Evolutionary conservation across 2,888 invertebrate genomes (phyloP).

Genomic region (Calliopum simillimum): DNA sequence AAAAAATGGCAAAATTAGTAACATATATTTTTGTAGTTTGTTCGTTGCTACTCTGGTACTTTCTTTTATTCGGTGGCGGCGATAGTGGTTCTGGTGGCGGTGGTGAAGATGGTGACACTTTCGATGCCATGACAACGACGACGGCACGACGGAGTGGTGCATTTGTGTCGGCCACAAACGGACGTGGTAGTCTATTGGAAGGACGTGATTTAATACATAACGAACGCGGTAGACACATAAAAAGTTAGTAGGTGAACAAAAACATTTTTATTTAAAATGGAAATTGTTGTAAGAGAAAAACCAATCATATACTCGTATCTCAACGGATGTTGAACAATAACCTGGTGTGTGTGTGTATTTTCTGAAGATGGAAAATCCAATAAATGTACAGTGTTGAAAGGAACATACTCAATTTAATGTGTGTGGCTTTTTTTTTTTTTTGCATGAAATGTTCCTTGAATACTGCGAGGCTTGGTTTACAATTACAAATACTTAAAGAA

Average conservation of each 20-base stretch:
- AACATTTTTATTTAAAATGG: constrained; percentile 28
- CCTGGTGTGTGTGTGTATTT: no score
- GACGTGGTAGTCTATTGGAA: constrained; percentile 60
- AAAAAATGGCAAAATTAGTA: constrained; percentile 61
- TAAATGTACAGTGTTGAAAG: no score
- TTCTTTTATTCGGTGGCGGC: constrained; percentile 54
- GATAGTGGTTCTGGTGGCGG: constrained; percentile 38
- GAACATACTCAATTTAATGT: no score
- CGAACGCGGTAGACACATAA: constrained; percentile 62
- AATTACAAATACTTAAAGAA: no score
- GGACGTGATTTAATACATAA: constrained; percentile 62
- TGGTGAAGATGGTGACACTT: constrained; percentile 33
- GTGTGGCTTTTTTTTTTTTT: constrained; percentile 13
- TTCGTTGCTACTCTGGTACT: constrained; percentile 59
- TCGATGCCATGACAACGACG: constrained; percentile 47
- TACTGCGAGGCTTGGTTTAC: no score
- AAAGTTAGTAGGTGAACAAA: constrained; percentile 53
- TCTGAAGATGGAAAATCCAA: no score
- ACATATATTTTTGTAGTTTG: constrained; percentile 58
- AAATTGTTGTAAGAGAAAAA: no score
- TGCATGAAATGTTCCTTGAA: constrained; percentile 9
- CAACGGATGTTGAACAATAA: no score
- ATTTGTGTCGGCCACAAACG: constrained; percentile 55
- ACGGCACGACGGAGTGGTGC: not conserved
- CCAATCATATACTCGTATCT: no score